phyloP scores from a whole-genome alignment of 2,888 invertebrate species.

The Cheilosia scutellata region DNA sequence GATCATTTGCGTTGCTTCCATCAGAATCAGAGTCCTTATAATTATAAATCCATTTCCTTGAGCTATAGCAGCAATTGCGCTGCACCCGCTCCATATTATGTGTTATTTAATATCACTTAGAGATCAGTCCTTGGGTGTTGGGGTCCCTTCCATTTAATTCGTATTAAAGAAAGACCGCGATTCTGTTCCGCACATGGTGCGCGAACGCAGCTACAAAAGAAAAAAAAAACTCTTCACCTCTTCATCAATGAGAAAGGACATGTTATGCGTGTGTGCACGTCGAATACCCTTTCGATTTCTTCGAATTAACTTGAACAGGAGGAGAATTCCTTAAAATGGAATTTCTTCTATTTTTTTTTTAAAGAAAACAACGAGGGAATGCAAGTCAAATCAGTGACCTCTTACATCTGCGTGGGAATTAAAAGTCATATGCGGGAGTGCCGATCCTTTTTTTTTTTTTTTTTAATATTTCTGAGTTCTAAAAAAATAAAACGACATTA shows the following conservation, averaged over 20 bases:
- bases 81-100: not conserved
- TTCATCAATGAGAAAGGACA: slow-evolving; percentile 36
- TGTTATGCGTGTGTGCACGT: slow-evolving; percentile 31
- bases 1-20: slow-evolving; percentile 17
- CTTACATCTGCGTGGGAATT: slow-evolving; percentile 59
- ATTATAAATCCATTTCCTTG: slow-evolving; percentile 45
- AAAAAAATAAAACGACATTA: not conserved
- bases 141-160: slow-evolving; percentile 1
- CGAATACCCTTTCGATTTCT: slow-evolving; percentile 46
- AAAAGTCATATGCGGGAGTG: slow-evolving; percentile 49
- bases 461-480: not conserved
- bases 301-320: slow-evolving; percentile 15
- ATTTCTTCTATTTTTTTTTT: slow-evolving; percentile 7
- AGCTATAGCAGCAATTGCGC: not conserved
- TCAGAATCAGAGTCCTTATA: not conserved
- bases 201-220: not conserved
- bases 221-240: slow-evolving; percentile 31
- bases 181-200: slow-evolving; percentile 32
- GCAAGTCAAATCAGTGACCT: slow-evolving; percentile 50
- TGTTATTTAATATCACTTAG: slow-evolving; percentile 36
- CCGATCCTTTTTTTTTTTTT: slow-evolving; percentile 31
- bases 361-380: slow-evolving; percentile 24
- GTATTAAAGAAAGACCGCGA: slow-evolving; percentile 12
- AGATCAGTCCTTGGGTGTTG: not conserved
- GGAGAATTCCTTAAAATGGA: slow-evolving; percentile 5